Conservation (phyloP, 2,113 vertebrate species). For the Saccopteryx leptura region DNA sequence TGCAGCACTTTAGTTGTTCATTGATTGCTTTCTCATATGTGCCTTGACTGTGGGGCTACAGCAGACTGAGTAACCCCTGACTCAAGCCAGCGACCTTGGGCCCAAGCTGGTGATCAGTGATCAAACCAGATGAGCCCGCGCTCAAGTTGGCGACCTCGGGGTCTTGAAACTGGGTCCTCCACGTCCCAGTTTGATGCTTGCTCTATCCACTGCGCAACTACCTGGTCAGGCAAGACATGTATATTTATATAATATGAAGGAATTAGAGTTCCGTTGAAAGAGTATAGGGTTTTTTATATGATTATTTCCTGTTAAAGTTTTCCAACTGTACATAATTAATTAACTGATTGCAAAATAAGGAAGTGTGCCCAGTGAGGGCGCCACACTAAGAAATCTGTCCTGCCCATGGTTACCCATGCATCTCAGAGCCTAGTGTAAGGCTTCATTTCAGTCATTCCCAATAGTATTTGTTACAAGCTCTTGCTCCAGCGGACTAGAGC, state of each 20-base stretch:
- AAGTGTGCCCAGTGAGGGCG: background rate
- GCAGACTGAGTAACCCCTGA: no score
- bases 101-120: no score
- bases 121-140: no score
- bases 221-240: background rate
- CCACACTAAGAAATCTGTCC: background rate
- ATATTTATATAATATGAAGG: background rate
- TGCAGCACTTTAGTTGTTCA: no score
- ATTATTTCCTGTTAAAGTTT: background rate
- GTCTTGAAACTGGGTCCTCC: no score
- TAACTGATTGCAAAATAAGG: constrained; percentile 6
- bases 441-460: background rate
- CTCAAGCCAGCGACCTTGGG: no score
- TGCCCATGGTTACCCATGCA: background rate
- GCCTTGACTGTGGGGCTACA: no score
- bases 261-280: constrained; percentile 46
- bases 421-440: background rate
- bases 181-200: no score
- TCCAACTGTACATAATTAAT: background rate
- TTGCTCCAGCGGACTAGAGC: background rate
- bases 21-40: no score
- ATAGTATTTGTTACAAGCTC: background rate
- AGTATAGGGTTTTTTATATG: background rate
- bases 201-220: no score
- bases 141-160: no score